phyloP scores from a whole-genome alignment of 2,888 invertebrate genomes.

The Campopleginae sp. region DNA sequence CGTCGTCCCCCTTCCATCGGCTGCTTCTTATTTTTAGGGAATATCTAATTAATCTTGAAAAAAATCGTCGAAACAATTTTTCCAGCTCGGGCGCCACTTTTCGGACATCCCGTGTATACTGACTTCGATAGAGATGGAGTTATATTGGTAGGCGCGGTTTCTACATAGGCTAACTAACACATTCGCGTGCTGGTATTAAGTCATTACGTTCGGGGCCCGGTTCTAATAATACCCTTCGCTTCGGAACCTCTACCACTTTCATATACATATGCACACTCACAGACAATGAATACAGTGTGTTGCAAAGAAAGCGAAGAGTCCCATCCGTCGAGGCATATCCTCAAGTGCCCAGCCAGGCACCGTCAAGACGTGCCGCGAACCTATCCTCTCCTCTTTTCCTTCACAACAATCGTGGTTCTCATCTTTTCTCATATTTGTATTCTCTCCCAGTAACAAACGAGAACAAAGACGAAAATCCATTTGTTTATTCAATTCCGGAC shows the following conservation, averaged over 20 bases:
- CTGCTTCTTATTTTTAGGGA: not conserved
- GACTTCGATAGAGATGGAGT: slow-evolving; percentile 26
- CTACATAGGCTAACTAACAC: slow-evolving; percentile 75
- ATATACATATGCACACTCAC: slow-evolving; percentile 9
- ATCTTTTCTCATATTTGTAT: slow-evolving; percentile 26
- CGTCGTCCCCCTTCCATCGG: not conserved
- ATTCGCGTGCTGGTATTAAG: slow-evolving; percentile 79
- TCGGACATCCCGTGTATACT: slow-evolving; percentile 1
- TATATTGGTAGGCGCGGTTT: slow-evolving; percentile 73
- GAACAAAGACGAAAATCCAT: not conserved
- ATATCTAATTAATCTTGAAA: not conserved
- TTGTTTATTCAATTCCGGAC: not conserved
- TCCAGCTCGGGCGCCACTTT: not conserved
- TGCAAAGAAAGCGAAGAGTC: slow-evolving; percentile 71
- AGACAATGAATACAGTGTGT: slow-evolving; percentile 63
- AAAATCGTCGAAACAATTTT: not conserved
- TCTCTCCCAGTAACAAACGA: not conserved
- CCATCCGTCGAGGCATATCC: slow-evolving; percentile 73
- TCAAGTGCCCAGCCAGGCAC: slow-evolving; percentile 52
- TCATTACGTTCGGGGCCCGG: slow-evolving; percentile 78
- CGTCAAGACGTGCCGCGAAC: slow-evolving; percentile 73
- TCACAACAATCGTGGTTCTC: slow-evolving; percentile 52
- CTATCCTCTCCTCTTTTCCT: slow-evolving; percentile 46
- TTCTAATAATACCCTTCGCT: slow-evolving; percentile 80
- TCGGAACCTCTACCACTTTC: slow-evolving; percentile 59